phyloP scores from a whole-genome alignment of 2,113 vertebrate genomes.

The Cercocebus atys region DNA sequence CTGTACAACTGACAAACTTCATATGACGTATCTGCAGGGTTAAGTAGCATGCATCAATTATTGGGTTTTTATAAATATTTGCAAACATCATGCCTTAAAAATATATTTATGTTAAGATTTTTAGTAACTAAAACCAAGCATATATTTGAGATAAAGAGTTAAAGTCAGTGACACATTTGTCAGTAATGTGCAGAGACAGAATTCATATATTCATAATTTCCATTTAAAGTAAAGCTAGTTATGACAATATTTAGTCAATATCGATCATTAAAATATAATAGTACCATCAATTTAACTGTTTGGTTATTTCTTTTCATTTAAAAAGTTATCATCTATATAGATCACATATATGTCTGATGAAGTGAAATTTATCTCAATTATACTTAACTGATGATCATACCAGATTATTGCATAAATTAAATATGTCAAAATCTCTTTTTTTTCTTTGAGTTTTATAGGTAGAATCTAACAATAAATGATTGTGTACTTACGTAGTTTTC shows the following conservation, averaged over 20 bases:
- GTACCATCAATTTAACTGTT: not conserved
- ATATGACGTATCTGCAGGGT: constrained; percentile 7
- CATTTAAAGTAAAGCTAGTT: constrained; percentile 36
- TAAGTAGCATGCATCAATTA: constrained; percentile 8
- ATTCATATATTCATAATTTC: not conserved
- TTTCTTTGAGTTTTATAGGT: not conserved
- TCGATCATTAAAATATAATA: constrained; percentile 6
- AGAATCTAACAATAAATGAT: not conserved
- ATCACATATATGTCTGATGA: not conserved
- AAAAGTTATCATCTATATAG: not conserved
- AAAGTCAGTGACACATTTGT: constrained; percentile 26
- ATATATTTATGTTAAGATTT: not conserved
- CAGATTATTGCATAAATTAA: not conserved
- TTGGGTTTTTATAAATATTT: not conserved
- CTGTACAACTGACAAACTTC: constrained; percentile 28
- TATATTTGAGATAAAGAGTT: constrained; percentile 26
- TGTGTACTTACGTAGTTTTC: not conserved
- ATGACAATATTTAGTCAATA: not conserved
- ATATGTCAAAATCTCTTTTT: not conserved
- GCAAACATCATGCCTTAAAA: not conserved
- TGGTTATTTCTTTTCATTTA: not conserved
- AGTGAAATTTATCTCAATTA: not conserved
- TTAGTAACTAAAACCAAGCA: constrained; percentile 33
- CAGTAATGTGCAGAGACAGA: constrained; percentile 21
- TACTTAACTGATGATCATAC: not conserved